Base-by-base conservation (phyloP, 2,113 vertebrate species). In the Forbesichthys agassizii region DNA sequence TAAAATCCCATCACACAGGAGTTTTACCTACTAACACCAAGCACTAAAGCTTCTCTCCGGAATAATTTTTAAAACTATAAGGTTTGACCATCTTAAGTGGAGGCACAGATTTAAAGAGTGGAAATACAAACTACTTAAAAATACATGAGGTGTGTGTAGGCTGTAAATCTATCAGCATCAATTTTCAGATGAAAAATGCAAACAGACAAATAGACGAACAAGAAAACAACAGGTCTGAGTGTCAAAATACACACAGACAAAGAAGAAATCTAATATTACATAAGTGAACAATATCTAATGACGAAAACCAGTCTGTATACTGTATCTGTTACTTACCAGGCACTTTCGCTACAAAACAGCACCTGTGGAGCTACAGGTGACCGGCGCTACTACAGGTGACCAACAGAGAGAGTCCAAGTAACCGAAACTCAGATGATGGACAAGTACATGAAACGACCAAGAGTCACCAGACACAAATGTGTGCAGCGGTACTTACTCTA, bases 401-500 rank as follows among this genome's bases (percentile, higher is more conserved):
- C 33, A 66, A 48, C 49, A 42, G 63, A 65, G 8, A 9, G 33
- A 59, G 33, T 27, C 49, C 8, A 64, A 20, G 57, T 53, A 68
- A 72, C 36, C 51, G 52, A 48, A 61, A 33, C 53, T 63, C 64
- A 65, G 10, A 66, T 1, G 16, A 67, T 70, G 13, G 27, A 63
- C 52, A 73, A 69, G 58, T 33, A 62, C 8, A 42, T 57, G 48
- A 5, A 61, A 71, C 67, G 12, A 13, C 27, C 56, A 58, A 58
- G 8, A 47, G 11, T 46, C 36, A 59, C 10, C 52, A 52, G 27
- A 20, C 48, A 52, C 51, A 36, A 56, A 54, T 33, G 67, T 59
- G 60, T 6, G 77, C 61, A 76, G 64, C 2, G 69, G 78, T 65
- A 79, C 79, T 83, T 85, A 88, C 74, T 10, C 2, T 47, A 76